phyloP scores from a whole-genome alignment of 2,113 vertebrate species.

The Platichthys stellatus region DNA sequence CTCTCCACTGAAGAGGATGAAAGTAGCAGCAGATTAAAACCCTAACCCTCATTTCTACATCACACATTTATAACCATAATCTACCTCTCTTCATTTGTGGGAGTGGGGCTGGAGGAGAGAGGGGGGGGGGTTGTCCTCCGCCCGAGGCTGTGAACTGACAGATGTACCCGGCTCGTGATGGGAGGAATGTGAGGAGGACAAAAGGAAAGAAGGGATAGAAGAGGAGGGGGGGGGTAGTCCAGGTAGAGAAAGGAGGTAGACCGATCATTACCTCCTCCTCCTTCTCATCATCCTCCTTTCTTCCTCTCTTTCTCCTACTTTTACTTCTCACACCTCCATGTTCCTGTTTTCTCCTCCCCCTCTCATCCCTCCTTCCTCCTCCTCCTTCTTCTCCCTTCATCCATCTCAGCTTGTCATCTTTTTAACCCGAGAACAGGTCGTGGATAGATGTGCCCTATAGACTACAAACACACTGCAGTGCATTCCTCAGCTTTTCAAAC shows the following conservation, averaged over 20 bases:
- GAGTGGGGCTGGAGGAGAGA: neutral
- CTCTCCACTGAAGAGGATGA: too few relatives aligned
- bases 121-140: neutral
- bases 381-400: neutral
- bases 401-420: conserved; percentile 7
- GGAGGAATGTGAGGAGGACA: conserved; percentile 60
- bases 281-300: too few relatives aligned
- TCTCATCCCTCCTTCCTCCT: neutral
- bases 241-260: conserved; percentile 36
- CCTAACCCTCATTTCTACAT: too few relatives aligned
- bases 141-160: conserved; percentile 29
- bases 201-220: conserved; percentile 42
- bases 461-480: conserved; percentile 39
- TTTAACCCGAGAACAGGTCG: conserved; percentile 17
- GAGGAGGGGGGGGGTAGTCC: neutral
- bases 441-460: conserved; percentile 49
- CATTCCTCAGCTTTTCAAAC: conserved; percentile 57
- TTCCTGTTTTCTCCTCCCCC: too few relatives aligned
- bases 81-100: too few relatives aligned
- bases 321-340: neutral
- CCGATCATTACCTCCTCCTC: neutral
- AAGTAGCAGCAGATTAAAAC: too few relatives aligned
- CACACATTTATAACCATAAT: too few relatives aligned
- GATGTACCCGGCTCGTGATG: conserved; percentile 32
- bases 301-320: neutral